Percentiles rank a stretch among this genome's conserved stretches.
These are phyloP conservation scores for Diabrotica virgifera DNA, from an alignment of 1,140 invertebrate species.

Conservation along the genomic window DNA sequence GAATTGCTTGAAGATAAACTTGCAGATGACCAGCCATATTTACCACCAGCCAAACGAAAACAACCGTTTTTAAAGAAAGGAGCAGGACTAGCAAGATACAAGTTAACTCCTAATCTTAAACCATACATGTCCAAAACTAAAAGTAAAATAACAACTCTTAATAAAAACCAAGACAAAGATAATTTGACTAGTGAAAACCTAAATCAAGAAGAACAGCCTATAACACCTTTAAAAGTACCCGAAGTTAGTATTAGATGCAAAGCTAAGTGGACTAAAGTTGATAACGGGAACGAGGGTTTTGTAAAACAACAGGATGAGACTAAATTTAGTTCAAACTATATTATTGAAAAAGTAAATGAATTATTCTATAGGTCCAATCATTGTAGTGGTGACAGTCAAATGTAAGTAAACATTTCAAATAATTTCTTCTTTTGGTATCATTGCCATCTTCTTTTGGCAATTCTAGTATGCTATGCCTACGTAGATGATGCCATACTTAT, in stretches of 20 bases:
- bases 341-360: slow-evolving; percentile 20
- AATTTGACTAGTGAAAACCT: background rate
- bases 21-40: slow-evolving; percentile 20
- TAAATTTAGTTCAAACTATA: background rate
- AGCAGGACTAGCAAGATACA: slow-evolving; percentile 38
- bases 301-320: background rate
- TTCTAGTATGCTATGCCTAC: too few species aligned
- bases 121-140: slow-evolving; percentile 20
- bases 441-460: too few species aligned
- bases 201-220: background rate
- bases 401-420: background rate
- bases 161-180: background rate
- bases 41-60: slow-evolving; percentile 32
- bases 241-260: slow-evolving; percentile 33
- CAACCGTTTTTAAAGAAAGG: slow-evolving; percentile 42
- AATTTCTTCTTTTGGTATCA: too few species aligned
- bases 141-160: slow-evolving; percentile 1
- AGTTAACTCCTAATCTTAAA: slow-evolving; percentile 27
- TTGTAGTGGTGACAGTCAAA: background rate
- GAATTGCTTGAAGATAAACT: slow-evolving; percentile 34
- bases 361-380: background rate
- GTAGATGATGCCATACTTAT: too few species aligned
- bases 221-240: slow-evolving; percentile 38
- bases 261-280: slow-evolving; percentile 34
- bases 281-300: background rate